These are phyloP conservation scores for Sebastes taczanowskii DNA, from an alignment of 2,797 vertebrate genomes.

Conservation along the genomic window DNA sequence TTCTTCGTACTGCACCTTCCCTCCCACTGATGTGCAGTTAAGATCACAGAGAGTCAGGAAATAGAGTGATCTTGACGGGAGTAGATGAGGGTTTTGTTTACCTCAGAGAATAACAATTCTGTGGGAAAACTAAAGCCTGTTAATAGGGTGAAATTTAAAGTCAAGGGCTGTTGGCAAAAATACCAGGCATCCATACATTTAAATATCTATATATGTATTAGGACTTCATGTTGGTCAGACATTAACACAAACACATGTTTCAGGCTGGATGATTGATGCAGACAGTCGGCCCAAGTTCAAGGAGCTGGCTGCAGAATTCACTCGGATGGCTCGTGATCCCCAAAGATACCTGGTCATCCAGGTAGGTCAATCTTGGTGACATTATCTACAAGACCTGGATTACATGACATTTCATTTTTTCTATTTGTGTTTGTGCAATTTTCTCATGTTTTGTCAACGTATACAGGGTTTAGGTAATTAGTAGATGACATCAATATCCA, in stretches of 20 bases:
- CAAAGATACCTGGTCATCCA: constrained; percentile 98
- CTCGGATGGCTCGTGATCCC: constrained; percentile 97
- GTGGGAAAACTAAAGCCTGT: neutral
- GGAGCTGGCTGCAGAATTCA: constrained; percentile 97
- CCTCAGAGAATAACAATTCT: neutral
- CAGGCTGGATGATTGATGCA: constrained; percentile 99
- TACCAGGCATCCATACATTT: neutral
- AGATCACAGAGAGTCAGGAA: constrained; percentile 2
- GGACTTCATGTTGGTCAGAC: neutral
- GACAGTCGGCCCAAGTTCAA: constrained; percentile 99
- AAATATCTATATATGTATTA: neutral
- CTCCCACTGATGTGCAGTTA: constrained; percentile 1
- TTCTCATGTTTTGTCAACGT: neutral
- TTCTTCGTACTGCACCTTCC: neutral
- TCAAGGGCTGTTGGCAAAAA: neutral
- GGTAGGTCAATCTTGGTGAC: constrained; percentile 73
- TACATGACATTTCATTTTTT: neutral
- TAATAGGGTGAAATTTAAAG: neutral
- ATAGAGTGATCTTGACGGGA: constrained; percentile 4
- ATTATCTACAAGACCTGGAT: neutral
- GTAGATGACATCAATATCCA: neutral
- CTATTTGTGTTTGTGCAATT: neutral
- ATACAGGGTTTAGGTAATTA: neutral
- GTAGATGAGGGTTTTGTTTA: neutral
- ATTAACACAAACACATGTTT: constrained; percentile 16